Conservation (phyloP, 2,113 vertebrate species). For the Aix galericulata region DNA sequence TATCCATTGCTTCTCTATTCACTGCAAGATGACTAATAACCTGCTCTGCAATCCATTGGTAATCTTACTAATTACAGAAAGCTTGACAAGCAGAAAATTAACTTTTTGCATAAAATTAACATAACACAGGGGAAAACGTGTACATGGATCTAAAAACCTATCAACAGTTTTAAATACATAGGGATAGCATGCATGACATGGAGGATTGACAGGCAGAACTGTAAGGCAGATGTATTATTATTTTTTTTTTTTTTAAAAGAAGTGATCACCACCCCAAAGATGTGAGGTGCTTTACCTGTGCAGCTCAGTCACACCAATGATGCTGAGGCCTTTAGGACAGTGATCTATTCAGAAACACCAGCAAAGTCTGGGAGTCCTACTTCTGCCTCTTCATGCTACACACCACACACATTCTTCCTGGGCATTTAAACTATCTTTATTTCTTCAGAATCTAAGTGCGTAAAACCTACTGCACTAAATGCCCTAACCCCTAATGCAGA, state of each 20-base stretch:
- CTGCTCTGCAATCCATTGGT: not conserved
- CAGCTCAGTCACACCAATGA: not conserved
- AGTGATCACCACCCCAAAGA: not conserved
- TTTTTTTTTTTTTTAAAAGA: not conserved
- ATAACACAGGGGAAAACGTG: not conserved
- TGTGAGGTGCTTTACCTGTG: accelerated
- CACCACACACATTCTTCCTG: not conserved
- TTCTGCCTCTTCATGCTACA: not conserved
- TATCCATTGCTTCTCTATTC: not conserved
- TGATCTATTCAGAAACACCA: not conserved
- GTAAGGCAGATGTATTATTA: not conserved
- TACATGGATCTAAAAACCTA: not conserved
- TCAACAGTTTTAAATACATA: not conserved
- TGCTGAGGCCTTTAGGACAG: not conserved
- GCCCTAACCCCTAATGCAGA: not conserved
- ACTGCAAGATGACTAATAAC: not conserved
- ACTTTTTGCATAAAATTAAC: not conserved
- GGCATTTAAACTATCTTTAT: not conserved
- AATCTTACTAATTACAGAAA: not conserved
- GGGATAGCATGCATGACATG: not conserved
- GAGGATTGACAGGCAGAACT: not conserved
- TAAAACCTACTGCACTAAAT: not conserved
- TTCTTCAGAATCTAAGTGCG: not conserved
- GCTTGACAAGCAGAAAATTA: not conserved
- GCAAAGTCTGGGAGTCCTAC: not conserved